These are phyloP conservation scores for Drosophila sp. DNA, from an alignment of 1,140 invertebrate genomes.

Conservation along the genomic window DNA sequence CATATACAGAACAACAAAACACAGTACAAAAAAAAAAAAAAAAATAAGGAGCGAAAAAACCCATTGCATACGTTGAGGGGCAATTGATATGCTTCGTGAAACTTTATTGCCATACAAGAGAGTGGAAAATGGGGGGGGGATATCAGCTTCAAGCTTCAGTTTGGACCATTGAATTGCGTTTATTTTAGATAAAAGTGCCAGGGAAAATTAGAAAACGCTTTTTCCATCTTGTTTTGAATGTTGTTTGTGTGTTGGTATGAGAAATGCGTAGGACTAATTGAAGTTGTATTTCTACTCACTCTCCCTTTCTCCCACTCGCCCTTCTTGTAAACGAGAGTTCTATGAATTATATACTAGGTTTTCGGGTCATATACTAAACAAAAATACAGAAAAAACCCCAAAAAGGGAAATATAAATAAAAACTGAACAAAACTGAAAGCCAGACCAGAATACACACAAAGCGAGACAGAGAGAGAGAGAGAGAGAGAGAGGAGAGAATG, in stretches of 20 bases:
- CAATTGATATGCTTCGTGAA: constrained; percentile 67
- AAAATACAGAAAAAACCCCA: constrained; percentile 30
- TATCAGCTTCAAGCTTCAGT: constrained; percentile 26
- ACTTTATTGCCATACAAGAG: constrained; percentile 54
- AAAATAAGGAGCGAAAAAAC: constrained; percentile 2
- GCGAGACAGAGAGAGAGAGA: constrained; percentile 8
- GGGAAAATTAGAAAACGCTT: constrained; percentile 57
- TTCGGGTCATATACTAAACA: constrained; percentile 65
- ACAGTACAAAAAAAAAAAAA: background rate
- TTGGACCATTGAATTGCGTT: constrained; percentile 64
- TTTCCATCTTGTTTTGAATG: constrained; percentile 41
- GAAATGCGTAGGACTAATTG: constrained; percentile 17
- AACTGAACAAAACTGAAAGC: constrained; percentile 20
- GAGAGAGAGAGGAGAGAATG: background rate
- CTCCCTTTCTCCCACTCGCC: too few species aligned
- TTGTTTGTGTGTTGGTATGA: constrained; percentile 14
- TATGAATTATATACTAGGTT: constrained; percentile 23
- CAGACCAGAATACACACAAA: constrained; percentile 19
- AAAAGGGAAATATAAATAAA: constrained; percentile 39
- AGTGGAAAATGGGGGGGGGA: background rate
- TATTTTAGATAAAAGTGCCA: constrained; percentile 63
- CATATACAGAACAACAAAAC: constrained; percentile 32
- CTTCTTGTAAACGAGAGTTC: constrained; percentile 14
- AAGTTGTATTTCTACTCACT: constrained; percentile 20
- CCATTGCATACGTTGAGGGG: constrained; percentile 38